Evolutionary conservation across 2,113 vertebrate species (phyloP).

Genomic region (Psittacus erithacus): DNA sequence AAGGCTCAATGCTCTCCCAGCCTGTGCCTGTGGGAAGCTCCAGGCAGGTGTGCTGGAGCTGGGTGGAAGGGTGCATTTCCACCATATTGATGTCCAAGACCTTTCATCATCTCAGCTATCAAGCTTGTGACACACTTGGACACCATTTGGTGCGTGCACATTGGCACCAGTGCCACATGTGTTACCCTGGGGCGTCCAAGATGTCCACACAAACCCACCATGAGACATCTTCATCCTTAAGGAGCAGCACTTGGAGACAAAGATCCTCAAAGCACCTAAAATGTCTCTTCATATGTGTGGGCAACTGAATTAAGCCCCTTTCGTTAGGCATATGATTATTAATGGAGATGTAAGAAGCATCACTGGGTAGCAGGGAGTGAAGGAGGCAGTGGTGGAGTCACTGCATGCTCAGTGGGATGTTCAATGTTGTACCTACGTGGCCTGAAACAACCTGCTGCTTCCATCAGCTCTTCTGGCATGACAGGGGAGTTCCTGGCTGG

Average conservation of each 20-base stretch:
- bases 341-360: neutral
- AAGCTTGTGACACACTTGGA: neutral
- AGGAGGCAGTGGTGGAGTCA: neutral
- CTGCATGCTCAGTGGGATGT: neutral
- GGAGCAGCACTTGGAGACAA: neutral
- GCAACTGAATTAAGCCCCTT: neutral
- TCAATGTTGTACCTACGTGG: rapidly evolving
- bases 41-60: neutral
- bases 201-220: neutral
- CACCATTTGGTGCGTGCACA: neutral
- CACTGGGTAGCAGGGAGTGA: neutral
- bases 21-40: neutral
- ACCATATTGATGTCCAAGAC: neutral
- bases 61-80: neutral
- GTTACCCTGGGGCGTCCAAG: too few relatives aligned
- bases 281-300: neutral
- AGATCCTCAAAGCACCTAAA: neutral
- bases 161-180: neutral
- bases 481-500: neutral
- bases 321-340: neutral
- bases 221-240: neutral
- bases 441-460: rapidly evolving
- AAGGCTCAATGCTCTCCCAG: rapidly evolving
- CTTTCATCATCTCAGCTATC: neutral
- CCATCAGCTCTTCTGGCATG: neutral